phyloP scores from a whole-genome alignment of 2,888 invertebrate genomes.

The Saturnia pavonia region DNA sequence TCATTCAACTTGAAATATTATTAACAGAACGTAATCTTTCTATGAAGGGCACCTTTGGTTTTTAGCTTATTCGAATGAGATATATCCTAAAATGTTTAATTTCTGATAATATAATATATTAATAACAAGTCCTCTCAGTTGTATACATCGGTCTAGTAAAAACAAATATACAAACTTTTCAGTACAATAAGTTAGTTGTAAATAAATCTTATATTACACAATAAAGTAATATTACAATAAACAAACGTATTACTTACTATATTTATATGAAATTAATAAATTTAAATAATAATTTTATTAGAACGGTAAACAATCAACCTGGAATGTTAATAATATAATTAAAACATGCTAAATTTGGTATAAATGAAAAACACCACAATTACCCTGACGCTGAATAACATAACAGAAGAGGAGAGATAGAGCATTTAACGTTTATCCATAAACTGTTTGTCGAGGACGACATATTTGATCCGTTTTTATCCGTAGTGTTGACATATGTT shows the following conservation, averaged over 20 bases:
- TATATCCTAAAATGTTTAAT: constrained; percentile 80
- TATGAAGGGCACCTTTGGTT: constrained; percentile 93
- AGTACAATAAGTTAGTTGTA: constrained; percentile 76
- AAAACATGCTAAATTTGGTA: constrained; percentile 77
- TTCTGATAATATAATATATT: constrained; percentile 75
- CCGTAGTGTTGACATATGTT: constrained; percentile 45
- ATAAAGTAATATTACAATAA: constrained; percentile 68
- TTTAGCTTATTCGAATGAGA: constrained; percentile 87
- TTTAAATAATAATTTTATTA: constrained; percentile 62
- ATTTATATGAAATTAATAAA: constrained; percentile 65
- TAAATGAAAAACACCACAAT: constrained; percentile 69
- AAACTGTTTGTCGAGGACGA: constrained; percentile 22
- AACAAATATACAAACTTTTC: constrained; percentile 69
- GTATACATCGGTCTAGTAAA: constrained; percentile 74
- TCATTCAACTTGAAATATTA: constrained; percentile 79
- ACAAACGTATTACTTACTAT: constrained; percentile 62
- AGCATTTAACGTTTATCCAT: constrained; percentile 44
- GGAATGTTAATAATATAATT: constrained; percentile 79
- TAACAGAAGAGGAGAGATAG: constrained; percentile 60
- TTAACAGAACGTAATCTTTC: constrained; percentile 81
- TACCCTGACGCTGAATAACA: constrained; percentile 50
- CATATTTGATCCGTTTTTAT: constrained; percentile 59
- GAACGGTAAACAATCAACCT: constrained; percentile 74
- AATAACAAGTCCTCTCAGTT: constrained; percentile 75
- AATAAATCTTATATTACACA: constrained; percentile 79